phyloP scores from a whole-genome alignment of 2,888 invertebrate species.

The Macrophya alboannulata region DNA sequence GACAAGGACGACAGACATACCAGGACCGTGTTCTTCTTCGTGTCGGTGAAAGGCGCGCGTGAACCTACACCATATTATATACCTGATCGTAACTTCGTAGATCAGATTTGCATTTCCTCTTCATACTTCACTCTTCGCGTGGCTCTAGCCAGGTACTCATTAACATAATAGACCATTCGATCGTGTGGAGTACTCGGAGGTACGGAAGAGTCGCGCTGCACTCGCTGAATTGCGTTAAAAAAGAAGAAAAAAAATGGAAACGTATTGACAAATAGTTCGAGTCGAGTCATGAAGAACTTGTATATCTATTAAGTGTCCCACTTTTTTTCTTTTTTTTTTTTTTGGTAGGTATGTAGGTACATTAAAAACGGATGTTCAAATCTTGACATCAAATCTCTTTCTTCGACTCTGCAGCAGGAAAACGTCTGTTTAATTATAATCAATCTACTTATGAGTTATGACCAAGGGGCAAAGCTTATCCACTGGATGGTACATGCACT shows the following conservation, averaged over 20 bases:
- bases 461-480: neutral
- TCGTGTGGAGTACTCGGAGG: neutral
- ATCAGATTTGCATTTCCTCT: conserved; percentile 32
- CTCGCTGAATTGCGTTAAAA: neutral
- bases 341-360: neutral
- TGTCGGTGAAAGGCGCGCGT: conserved; percentile 36
- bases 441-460: neutral
- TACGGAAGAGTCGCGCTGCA: neutral
- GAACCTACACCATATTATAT: too few relatives aligned
- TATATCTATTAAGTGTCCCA: too few relatives aligned
- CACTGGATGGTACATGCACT: neutral
- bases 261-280: neutral
- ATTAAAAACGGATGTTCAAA: neutral
- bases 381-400: neutral
- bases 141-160: conserved; percentile 12
- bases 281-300: neutral
- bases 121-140: neutral
- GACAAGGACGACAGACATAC: neutral
- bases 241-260: neutral
- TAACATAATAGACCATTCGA: conserved; percentile 13
- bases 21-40: neutral
- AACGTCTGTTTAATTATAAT: too few relatives aligned
- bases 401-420: too few relatives aligned
- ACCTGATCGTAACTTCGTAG: neutral
- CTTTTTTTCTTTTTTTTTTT: too few relatives aligned